Evolutionary conservation across 2,113 vertebrate genomes (phyloP), one percentile per base, ranked within the genome.

Genomic region (Alectura lathami): DNA sequence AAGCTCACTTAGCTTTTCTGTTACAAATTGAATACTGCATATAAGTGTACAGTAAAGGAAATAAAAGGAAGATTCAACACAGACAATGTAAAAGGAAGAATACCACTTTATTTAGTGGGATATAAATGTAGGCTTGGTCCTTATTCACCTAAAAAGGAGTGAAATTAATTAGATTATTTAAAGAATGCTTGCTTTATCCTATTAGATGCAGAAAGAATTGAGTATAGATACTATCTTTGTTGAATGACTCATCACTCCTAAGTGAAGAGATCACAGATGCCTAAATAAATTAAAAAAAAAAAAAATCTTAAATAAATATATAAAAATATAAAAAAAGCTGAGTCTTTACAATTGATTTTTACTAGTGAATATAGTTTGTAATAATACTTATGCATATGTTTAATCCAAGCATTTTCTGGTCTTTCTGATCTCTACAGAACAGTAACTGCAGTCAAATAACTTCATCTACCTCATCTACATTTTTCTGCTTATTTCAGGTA

Each of bases 371-470:
- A 6, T 14, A 13, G 9, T 72, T 80, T 47, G 17, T 62, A 64
- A 6, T 32, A 51, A 8, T 20, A 8, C 16, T 73, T 48, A 29
- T 7, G 13, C 21, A 47, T 8, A 9, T 38, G 9, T n/a, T 17
- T 21, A 75, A 60, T 27, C 9, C 0, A 0, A 45, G 26, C 6
- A 43, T 13, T 11, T n/a, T 70, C 29, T 43, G 26, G 5, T 56
- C 81, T 75, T 50, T 74, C 0, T 38, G 38, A 83, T 63, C 54
- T 36, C 51, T n/a, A 9, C 32, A 84, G 50, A 43, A 38, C 18
- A 38, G 24, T 32, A 57, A 18, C 17, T 54, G 38, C 51, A 11
- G 23, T 54, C 42, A 43, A 89, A 16, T 27, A 22, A 6, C 26
- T 87, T 80, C 30, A 59, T 32, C 4, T 40, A 6, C 26, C 84